phyloP scores from a whole-genome alignment of 2,113 vertebrate genomes.

The Corydoras maculifer region DNA sequence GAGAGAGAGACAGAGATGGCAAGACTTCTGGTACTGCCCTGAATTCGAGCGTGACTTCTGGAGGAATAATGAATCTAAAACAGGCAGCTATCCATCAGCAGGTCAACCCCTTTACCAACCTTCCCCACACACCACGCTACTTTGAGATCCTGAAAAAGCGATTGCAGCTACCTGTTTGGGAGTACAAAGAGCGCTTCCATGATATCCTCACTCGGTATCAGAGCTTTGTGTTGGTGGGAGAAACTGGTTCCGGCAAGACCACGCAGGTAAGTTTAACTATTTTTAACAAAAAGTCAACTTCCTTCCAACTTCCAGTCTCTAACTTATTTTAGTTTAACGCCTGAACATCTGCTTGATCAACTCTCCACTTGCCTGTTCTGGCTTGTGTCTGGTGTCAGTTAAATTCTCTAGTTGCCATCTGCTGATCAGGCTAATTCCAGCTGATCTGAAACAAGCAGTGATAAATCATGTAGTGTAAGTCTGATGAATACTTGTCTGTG shows the following conservation, averaged over 20 bases:
- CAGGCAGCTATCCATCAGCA: constrained; percentile 76
- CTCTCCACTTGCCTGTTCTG: too few relatives aligned
- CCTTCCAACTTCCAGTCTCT: too few relatives aligned
- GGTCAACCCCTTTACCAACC: constrained; percentile 91
- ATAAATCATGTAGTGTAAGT: too few relatives aligned
- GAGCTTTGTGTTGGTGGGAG: constrained; percentile 89
- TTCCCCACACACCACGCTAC: constrained; percentile 89
- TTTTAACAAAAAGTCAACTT: background rate
- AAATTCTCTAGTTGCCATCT: background rate
- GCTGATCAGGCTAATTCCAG: too few relatives aligned
- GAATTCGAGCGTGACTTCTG: constrained; percentile 60
- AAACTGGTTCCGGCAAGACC: constrained; percentile 94
- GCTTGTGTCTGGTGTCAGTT: too few relatives aligned
- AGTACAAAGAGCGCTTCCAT: constrained; percentile 88
- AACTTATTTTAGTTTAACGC: too few relatives aligned
- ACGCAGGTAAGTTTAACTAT: constrained; percentile 76
- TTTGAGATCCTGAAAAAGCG: constrained; percentile 92
- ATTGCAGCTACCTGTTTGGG: constrained; percentile 90
- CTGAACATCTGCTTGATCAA: too few relatives aligned
- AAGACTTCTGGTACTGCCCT: constrained; percentile 59
- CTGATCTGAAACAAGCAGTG: too few relatives aligned
- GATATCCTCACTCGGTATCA: constrained; percentile 85
- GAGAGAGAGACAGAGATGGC: constrained; percentile 80
- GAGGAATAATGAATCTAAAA: constrained; percentile 68
- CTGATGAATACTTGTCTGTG: too few relatives aligned